Evolutionary conservation across 2,797 vertebrate species (phyloP), one percentile per base, ranked within the genome.

Genomic region (Notoglanidium macrostoma): DNA sequence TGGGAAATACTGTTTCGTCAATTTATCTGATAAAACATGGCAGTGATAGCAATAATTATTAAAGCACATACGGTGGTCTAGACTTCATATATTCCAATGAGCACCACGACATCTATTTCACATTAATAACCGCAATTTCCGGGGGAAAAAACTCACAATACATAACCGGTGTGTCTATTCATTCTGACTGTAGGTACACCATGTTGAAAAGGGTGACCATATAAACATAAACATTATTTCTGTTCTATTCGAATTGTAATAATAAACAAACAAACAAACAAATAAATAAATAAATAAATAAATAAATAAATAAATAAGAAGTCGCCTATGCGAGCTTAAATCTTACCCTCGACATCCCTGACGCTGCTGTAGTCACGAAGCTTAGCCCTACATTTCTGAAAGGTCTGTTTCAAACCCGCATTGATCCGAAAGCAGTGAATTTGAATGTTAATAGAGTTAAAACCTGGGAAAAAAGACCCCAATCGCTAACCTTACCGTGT

Each of bases 401-500:
- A n/a, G 54, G 9, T 21, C 40, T 15, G 29, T 17, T 57, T 67
- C 15, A 46, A 68, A 9, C 32, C 51, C 61, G 54, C 23, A 83
- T 2, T 10, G 15, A 2, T 63, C n/a, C 44, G 21, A 54, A 63
- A 21, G 9, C 51, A 40, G 15, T 35, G 49, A 40, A 55, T 84
- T n/a, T 0, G 49, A 11, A 51, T 67, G 44, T 32, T 21, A 70
- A 63, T 32, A 23, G 46, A 29, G 51, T 29, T 68, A 67, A n/a
- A 29, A 15, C 0, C 23, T 3, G 26, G 1, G 4, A 2, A 19
- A 17, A 26, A 61, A n/a, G 65, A 40, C 74, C 49, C 0, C n/a
- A 26, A 9, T 15, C 35, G 78, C 55, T 61, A 40, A 1, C 23
- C 63, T 83, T 91, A 93, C 92, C 92, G 91, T 91, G 83, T 90